Base-by-base conservation (phyloP, 2,888 invertebrate species). In the Eustalomyia histrio region DNA sequence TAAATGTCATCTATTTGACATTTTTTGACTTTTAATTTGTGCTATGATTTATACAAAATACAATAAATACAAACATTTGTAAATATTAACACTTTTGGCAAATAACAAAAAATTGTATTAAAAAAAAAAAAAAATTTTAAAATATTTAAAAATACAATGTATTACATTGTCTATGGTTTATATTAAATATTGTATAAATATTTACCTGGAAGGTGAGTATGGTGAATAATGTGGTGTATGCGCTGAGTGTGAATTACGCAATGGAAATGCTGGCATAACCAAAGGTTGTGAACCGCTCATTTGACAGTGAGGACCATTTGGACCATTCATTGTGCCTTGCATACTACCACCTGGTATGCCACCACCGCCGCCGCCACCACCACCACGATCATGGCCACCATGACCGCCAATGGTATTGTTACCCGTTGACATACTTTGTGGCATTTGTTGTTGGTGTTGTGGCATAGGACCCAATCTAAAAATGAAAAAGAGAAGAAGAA, bases 251-350 rank as follows among this genome's bases (percentile, higher is more conserved):
- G 93, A 92, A 85, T 92, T 92, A 83, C 96, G 93, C 86, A 95
- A 93, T 63, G 97, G 97, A 92, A 96, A 97, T 88, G 96, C 96
- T 79, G 96, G 96, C 95, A 96, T 96, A 86, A 96, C 96, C 90
- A 96, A 93, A 72, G 96, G 95, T 89, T 94, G 93, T 89, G 93
- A 94, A 86, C 93, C 93, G 85, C 91, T 93, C 84, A 93, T 93
- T 91, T 94, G 94, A 91, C 94, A 94, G 90, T 94, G 94, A 80
- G 91, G 91, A 80, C 93, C 93, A 85, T 92, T 92, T 14, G 86
- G 86, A 21, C 85, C 86, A 79, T 84, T 85, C 72, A 84, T 84
- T 53, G 85, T 85, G 8, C 87, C 87, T 12, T 84, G 87, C 63
- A 86, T 85, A 63, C 85, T 86, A 50, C 85, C 88, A 43, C 84